Percentiles rank a stretch among this genome's conserved stretches.
phyloP scores from a whole-genome alignment of 2,113 vertebrate genomes.

The Raja brachyura region DNA sequence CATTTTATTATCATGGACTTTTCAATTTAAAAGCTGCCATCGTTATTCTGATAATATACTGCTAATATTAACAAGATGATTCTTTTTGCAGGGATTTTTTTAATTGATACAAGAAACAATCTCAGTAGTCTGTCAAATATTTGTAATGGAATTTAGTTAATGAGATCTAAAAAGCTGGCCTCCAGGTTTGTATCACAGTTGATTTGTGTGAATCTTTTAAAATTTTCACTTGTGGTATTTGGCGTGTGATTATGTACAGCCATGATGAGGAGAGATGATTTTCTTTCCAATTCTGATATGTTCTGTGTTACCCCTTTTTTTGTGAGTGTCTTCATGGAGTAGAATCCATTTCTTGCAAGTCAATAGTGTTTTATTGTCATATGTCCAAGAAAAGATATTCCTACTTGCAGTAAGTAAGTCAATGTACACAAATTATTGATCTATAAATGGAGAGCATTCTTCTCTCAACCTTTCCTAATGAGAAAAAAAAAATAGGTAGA shows the following conservation, averaged over 20 bases:
- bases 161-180: background rate
- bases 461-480: slow-evolving; percentile 11
- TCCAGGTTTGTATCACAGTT: background rate
- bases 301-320: background rate
- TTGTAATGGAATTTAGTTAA: slow-evolving; percentile 16
- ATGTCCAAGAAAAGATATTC: too few relatives aligned
- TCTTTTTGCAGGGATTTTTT: background rate
- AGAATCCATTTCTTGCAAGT: background rate
- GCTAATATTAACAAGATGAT: background rate
- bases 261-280: background rate
- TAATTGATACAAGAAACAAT: background rate
- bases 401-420: too few relatives aligned
- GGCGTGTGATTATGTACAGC: slow-evolving; percentile 1
- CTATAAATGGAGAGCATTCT: background rate
- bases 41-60: background rate
- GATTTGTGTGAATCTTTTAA: slow-evolving; percentile 10
- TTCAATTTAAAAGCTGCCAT: background rate
- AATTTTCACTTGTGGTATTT: slow-evolving; percentile 11
- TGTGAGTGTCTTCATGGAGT: background rate
- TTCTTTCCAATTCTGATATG: slow-evolving; percentile 3
- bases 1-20: background rate
- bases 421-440: background rate
- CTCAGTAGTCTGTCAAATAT: background rate
- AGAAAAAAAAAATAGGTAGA: background rate
- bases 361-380: background rate